Percentiles rank a stretch among this genome's conserved stretches.
phyloP scores from a whole-genome alignment of 1,140 invertebrate species.

The Pseudomyrmex cubaensis region DNA sequence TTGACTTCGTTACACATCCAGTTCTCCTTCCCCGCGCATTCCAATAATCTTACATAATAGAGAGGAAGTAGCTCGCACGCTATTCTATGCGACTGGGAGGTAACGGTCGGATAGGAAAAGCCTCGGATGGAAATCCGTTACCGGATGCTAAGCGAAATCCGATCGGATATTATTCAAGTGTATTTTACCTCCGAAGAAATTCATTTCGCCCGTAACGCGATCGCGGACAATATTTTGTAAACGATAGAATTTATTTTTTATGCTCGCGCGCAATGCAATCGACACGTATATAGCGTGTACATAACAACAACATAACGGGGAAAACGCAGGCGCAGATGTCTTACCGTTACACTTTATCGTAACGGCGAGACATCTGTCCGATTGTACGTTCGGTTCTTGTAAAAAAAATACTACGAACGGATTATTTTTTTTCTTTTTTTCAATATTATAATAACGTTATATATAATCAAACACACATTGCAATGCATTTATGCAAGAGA shows the following conservation, averaged over 20 bases:
- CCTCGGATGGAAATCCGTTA: background rate
- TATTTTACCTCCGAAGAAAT: background rate
- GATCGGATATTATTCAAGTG: background rate
- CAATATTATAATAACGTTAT: too few relatives aligned
- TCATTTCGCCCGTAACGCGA: background rate
- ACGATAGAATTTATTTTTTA: conserved; percentile 27
- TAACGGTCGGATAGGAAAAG: conserved; percentile 41
- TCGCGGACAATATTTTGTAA: background rate
- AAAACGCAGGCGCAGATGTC: conserved; percentile 44
- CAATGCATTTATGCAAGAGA: too few relatives aligned
- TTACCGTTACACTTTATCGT: conserved; percentile 47
- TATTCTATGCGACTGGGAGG: conserved; percentile 1
- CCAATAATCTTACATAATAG: conserved; percentile 56
- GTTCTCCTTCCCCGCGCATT: conserved; percentile 48
- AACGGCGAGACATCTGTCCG: conserved; percentile 47
- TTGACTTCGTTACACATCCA: conserved; percentile 40
- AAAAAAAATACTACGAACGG: too few relatives aligned
- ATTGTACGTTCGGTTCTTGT: conserved; percentile 1
- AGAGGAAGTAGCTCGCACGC: conserved; percentile 3
- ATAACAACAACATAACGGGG: conserved; percentile 10
- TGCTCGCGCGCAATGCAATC: background rate
- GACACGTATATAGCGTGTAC: background rate
- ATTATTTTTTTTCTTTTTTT: too few relatives aligned
- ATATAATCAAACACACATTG: too few relatives aligned
- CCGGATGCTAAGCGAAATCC: background rate